Evolutionary conservation across 2,113 vertebrate species (phyloP).

Genomic region (Enhydra lutris): DNA sequence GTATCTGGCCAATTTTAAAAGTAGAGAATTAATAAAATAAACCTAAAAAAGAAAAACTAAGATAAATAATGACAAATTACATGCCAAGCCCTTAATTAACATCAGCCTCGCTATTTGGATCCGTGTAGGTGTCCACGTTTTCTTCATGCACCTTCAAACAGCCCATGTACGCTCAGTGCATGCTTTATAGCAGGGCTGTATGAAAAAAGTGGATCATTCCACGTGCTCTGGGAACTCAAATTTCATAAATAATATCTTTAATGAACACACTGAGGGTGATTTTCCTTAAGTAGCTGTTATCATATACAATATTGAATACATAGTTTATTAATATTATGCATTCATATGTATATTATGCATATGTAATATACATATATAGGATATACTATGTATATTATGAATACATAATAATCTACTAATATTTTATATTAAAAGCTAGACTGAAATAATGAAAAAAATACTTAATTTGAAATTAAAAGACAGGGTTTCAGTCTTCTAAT

Average conservation of each 20-base stretch:
- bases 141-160: background rate
- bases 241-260: background rate
- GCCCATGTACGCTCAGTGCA: rapidly evolving
- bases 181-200: background rate
- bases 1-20: background rate
- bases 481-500: background rate
- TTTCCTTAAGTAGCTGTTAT: background rate
- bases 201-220: background rate
- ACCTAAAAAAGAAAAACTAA: background rate
- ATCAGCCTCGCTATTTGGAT: background rate
- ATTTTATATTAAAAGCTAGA: background rate
- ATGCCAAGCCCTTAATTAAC: background rate
- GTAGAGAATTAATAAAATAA: background rate
- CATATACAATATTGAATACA: background rate
- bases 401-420: background rate
- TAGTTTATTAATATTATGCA: too few relatives aligned
- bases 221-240: background rate
- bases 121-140: background rate
- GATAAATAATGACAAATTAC: background rate
- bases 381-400: too few relatives aligned
- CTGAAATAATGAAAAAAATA: background rate
- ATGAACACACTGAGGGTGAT: background rate
- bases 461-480: background rate
- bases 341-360: too few relatives aligned
- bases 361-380: too few relatives aligned